Evolutionary conservation across 2,113 vertebrate genomes (phyloP), one percentile per base, ranked within the genome.

Genomic region (Hystrix brachyura): DNA sequence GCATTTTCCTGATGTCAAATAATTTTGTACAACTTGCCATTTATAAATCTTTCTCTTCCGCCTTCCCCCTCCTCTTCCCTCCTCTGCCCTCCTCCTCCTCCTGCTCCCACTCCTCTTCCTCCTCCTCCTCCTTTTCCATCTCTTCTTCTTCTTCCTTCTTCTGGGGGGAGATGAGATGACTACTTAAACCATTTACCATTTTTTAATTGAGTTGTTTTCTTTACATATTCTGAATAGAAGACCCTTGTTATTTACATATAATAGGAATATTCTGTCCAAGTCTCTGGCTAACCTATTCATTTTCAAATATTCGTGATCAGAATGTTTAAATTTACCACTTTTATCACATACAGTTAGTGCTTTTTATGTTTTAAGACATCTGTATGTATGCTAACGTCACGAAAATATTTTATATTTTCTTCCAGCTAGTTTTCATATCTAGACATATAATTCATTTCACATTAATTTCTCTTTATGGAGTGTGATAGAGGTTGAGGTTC

Each of bases 391-490:
- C 34, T 38, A 91, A 87, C 34, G 48, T 55, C 25, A 48, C 55
- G 21, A 51, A 85, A 93, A 74, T 80, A 72, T 80, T 84, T 72
- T 55, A 46, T 32, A 78, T 78, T 87, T 95, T 93, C 38, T 87
- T 80, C 53, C 76, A 82, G 81, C 81, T 48, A 55, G 27, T 67
- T 85, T 93, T 93, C 64, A 90, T 65, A 72, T 51, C 18, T 72
- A 89, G 12, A 38, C 34, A 29, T 57, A 51, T 1, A 85, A 34
- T 90, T 7, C 32, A 55, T 34, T 23, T 90, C 76, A 79, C 48
- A 79, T 81, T 86, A 74, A 80, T 80, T 95, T 85, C 82, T 80
- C 8, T 78, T 90, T 80, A 60, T 3, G 9, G 38, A 79, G 57
- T 67, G 17, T 85, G 7, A 5, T 4, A 60, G 55, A 8, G 21